A percentile compares a stretch with the other conserved stretches of the same genome.
phyloP scores from a whole-genome alignment of 2,888 invertebrate genomes.

The Tetanocera ferruginea region DNA sequence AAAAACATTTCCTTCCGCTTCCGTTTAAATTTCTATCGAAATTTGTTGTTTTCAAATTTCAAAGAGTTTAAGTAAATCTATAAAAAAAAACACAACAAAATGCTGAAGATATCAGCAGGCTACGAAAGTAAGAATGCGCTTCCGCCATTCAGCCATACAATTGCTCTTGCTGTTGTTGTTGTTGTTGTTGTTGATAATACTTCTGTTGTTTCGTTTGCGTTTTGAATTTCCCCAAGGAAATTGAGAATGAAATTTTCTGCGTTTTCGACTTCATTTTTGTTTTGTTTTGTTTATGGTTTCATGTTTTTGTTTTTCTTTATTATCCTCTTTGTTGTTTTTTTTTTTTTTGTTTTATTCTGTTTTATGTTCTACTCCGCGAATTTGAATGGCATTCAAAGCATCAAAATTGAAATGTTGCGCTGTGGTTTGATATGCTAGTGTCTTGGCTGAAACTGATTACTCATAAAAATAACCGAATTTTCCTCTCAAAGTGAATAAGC shows the following conservation, averaged over 20 bases:
- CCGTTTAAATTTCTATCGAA: not conserved
- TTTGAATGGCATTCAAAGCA: not conserved
- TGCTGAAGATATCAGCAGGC: not conserved
- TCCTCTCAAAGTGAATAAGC: no score
- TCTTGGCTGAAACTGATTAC: not conserved
- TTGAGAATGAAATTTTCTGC: conserved; percentile 8
- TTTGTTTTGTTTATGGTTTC: not conserved
- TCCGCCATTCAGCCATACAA: no score
- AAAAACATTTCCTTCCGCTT: not conserved
- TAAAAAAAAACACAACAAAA: conserved; percentile 13
- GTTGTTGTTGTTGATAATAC: not conserved
- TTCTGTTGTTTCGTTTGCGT: not conserved
- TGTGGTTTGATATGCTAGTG: not conserved
- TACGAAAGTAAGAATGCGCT: not conserved
- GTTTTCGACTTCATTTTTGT: not conserved
- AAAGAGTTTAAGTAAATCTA: conserved; percentile 10
- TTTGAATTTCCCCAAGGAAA: conserved; percentile 21
- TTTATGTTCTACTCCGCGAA: not conserved
- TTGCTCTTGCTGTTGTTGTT: not conserved
- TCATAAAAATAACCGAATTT: not conserved
- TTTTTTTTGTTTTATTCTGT: not conserved
- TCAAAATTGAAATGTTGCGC: conserved; percentile 7
- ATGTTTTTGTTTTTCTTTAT: not conserved
- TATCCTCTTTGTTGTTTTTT: not conserved
- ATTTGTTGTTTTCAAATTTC: not conserved